Conservation (phyloP, 2,113 vertebrate genomes). For the Amazona vittata region DNA sequence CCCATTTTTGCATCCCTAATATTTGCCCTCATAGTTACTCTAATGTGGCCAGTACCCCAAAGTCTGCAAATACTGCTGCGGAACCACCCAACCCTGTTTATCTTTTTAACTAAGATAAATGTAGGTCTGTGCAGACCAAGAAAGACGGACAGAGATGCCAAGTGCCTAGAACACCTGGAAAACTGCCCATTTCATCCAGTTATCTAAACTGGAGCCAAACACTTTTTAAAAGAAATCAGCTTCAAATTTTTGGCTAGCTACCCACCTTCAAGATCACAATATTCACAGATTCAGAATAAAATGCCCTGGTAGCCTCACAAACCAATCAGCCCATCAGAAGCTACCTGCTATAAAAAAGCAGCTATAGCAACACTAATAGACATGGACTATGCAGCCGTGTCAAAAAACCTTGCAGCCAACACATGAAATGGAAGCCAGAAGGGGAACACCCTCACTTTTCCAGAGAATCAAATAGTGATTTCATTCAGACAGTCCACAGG, state of each 20-base stretch:
- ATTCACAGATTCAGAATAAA: background rate
- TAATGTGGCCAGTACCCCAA: background rate
- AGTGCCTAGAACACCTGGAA: constrained; percentile 23
- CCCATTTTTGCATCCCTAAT: background rate
- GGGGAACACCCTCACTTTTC: background rate
- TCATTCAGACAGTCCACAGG: background rate
- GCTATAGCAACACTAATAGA: background rate
- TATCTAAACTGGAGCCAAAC: background rate
- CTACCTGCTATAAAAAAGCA: background rate
- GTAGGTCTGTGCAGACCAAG: background rate
- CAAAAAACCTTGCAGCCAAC: background rate
- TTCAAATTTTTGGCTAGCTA: background rate
- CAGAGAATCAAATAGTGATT: background rate
- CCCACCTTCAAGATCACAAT: background rate
- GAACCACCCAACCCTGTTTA: background rate
- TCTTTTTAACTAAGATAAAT: background rate
- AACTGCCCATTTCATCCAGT: background rate
- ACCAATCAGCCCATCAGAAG: background rate
- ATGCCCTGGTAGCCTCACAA: background rate
- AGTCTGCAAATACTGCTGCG: background rate
- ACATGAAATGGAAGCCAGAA: background rate
- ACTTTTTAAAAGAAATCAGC: background rate
- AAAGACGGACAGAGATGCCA: background rate
- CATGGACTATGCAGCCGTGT: accelerated
- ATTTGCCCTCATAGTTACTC: background rate